phyloP scores from a whole-genome alignment of 2,113 vertebrate species.

The Urocolius indicus region DNA sequence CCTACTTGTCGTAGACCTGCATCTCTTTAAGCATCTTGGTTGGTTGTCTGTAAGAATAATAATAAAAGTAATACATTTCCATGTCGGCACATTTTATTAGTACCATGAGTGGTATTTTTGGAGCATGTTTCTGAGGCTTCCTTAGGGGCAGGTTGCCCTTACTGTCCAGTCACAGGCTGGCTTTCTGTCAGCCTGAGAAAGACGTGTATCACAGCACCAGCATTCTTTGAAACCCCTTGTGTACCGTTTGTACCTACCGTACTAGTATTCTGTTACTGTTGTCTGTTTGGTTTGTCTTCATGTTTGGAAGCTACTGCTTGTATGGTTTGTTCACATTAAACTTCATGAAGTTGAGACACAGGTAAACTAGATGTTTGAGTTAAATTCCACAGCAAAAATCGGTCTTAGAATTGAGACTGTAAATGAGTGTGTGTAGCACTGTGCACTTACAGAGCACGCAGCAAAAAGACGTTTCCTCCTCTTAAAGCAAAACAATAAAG shows the following conservation, averaged over 20 bases:
- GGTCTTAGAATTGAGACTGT: not conserved
- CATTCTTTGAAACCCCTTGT: fast-evolving
- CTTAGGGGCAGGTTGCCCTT: not conserved
- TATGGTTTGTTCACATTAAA: not conserved
- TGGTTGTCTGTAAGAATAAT: not conserved
- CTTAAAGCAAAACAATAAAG: not conserved
- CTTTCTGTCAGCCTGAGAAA: not conserved
- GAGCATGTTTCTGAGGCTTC: not conserved
- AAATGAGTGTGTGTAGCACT: not conserved
- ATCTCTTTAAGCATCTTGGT: not conserved
- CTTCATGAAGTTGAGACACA: not conserved
- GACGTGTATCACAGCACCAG: fast-evolving
- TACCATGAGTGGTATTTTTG: fast-evolving
- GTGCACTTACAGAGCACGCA: not conserved
- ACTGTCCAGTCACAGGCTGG: not conserved
- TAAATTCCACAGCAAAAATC: not conserved
- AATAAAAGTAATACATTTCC: not conserved
- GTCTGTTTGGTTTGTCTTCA: not conserved
- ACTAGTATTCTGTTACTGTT: fast-evolving
- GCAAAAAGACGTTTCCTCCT: not conserved
- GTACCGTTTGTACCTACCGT: not conserved
- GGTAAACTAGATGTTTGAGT: not conserved
- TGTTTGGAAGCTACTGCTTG: not conserved
- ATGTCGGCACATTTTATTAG: fast-evolving
- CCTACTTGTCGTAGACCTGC: not conserved